Evolutionary conservation across 2,113 vertebrate species (phyloP).

Genomic region (Eurypyga helias): DNA sequence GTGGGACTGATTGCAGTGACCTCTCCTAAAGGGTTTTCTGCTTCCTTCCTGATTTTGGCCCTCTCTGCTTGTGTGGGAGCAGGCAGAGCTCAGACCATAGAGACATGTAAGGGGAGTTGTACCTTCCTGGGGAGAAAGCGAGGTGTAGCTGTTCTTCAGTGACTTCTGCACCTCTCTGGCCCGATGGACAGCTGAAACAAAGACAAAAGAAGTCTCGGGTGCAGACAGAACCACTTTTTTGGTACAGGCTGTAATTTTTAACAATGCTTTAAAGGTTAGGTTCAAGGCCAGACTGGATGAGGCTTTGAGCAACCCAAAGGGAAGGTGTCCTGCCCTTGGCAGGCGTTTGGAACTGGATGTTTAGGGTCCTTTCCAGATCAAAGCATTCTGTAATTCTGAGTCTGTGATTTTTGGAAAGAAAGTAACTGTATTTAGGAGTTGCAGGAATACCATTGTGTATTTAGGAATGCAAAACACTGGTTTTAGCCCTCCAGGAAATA

Average conservation of each 20-base stretch:
- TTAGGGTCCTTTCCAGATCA: too few species aligned
- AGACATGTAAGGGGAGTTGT: neutral
- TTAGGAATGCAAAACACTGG: neutral
- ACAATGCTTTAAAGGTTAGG: neutral
- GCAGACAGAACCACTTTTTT: neutral
- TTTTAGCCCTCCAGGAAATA: neutral
- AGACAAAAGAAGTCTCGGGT: neutral
- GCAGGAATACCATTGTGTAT: neutral
- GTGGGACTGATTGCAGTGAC: fast-evolving
- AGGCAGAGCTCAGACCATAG: neutral
- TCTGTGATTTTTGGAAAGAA: neutral
- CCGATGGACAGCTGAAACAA: neutral
- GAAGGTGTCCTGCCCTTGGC: too few species aligned
- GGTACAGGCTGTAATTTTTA: neutral
- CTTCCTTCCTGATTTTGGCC: neutral
- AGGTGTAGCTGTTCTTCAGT: fast-evolving
- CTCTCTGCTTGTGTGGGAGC: fast-evolving
- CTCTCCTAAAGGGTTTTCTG: neutral
- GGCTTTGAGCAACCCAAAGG: too few species aligned
- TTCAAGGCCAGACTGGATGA: neutral
- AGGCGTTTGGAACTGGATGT: too few species aligned
- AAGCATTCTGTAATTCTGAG: too few species aligned
- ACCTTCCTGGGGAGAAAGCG: neutral
- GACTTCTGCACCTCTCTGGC: neutral
- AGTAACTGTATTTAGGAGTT: neutral